Evolutionary conservation across 2,113 vertebrate species (phyloP).

Genomic region (Eubucco bourcierii): DNA sequence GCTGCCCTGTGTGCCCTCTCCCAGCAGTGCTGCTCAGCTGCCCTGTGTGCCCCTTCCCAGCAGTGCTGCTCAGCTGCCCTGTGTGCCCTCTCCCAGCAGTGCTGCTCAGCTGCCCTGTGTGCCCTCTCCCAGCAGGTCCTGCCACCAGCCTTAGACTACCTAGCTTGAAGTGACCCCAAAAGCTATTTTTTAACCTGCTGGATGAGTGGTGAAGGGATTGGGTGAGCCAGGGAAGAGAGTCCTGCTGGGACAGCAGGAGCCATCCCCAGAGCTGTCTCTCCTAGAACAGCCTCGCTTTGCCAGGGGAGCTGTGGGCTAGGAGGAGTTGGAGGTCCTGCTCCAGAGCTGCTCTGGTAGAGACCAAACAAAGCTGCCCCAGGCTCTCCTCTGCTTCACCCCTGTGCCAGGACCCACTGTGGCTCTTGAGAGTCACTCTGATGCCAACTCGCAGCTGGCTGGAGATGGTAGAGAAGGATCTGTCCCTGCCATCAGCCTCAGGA

Average conservation of each 20-base stretch:
- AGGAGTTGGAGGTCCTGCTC: not conserved
- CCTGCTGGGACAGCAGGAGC: not conserved
- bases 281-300: not conserved
- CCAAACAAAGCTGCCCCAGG: too few relatives aligned
- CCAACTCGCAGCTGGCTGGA: accelerated
- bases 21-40: too few relatives aligned
- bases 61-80: too few relatives aligned
- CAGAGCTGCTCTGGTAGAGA: not conserved
- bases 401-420: accelerated
- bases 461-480: not conserved
- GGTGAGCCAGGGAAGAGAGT: not conserved
- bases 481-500: not conserved
- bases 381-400: not conserved
- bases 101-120: too few relatives aligned
- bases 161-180: not conserved
- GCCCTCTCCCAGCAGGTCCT: not conserved
- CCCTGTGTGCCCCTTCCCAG: too few relatives aligned
- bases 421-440: not conserved
- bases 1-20: too few relatives aligned
- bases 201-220: not conserved
- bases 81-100: too few relatives aligned
- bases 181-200: not conserved
- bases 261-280: accelerated
- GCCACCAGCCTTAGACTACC: not conserved
- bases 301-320: accelerated